These are phyloP conservation scores for Mactromeris polynyma DNA, from an alignment of 2,888 invertebrate species.

Conservation along the genomic window DNA sequence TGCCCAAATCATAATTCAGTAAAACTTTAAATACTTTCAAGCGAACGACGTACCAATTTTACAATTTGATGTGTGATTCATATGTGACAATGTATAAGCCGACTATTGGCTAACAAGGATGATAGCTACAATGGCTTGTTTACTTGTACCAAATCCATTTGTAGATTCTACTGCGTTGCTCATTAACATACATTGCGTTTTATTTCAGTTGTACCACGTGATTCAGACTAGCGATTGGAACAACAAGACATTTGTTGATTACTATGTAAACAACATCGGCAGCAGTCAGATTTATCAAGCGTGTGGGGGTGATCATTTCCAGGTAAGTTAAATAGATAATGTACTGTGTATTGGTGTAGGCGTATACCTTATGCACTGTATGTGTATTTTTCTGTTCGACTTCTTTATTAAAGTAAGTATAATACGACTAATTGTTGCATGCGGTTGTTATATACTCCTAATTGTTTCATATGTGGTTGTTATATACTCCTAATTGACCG, in stretches of 20 bases:
- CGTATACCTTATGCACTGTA: background rate
- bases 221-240: background rate
- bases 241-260: conserved; percentile 25
- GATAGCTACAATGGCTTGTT: no score
- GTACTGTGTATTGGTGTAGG: background rate
- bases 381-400: background rate
- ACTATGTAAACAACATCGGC: background rate
- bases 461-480: background rate
- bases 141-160: no score
- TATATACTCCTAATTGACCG: background rate
- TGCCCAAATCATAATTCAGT: no score
- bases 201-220: background rate
- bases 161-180: no score
- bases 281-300: background rate
- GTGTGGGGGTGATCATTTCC: background rate
- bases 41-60: no score
- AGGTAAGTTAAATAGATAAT: background rate
- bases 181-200: no score
- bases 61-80: no score
- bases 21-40: no score
- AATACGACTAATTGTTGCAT: background rate
- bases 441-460: background rate
- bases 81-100: no score
- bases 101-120: no score
- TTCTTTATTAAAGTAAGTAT: background rate